phyloP scores from a whole-genome alignment of 2,888 invertebrate genomes.

The Cylloceria caligata region DNA sequence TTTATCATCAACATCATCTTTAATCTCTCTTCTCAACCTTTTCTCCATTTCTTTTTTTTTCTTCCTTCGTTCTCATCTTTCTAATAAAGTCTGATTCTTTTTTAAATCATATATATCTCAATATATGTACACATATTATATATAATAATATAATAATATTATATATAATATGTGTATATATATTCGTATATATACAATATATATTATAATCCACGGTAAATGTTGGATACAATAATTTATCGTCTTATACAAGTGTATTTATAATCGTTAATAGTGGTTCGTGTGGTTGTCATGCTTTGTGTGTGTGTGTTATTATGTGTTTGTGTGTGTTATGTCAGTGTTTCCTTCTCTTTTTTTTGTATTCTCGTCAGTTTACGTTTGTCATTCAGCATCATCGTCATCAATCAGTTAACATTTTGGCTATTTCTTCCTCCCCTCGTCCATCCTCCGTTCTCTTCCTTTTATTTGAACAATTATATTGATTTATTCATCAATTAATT shows the following conservation, averaged over 20 bases:
- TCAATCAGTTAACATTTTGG: slow-evolving; percentile 56
- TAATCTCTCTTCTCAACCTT: slow-evolving; percentile 19
- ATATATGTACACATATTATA: slow-evolving; percentile 39
- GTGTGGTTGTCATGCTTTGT: slow-evolving; percentile 51
- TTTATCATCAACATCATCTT: slow-evolving; percentile 27
- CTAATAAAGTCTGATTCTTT: slow-evolving; percentile 60
- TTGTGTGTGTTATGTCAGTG: slow-evolving; percentile 25
- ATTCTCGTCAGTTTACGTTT: slow-evolving; percentile 6
- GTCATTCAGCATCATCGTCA: slow-evolving; percentile 30
- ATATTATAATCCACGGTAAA: slow-evolving; percentile 68
- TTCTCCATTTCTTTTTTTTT: slow-evolving; percentile 15
- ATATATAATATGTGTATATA: slow-evolving; percentile 33
- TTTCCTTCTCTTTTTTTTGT: slow-evolving; percentile 11
- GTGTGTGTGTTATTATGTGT: slow-evolving; percentile 22
- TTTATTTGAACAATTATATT: neutral
- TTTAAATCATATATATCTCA: slow-evolving; percentile 10
- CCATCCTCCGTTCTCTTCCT: neutral
- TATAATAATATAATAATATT: too few relatives aligned
- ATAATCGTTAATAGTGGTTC: slow-evolving; percentile 67
- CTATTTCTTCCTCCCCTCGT: slow-evolving; percentile 52
- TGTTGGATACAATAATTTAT: slow-evolving; percentile 68
- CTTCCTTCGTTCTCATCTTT: slow-evolving; percentile 14
- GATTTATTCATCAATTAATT: neutral
- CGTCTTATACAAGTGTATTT: slow-evolving; percentile 68
- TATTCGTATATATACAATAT: slow-evolving; percentile 40